Percentiles rank a stretch among this genome's conserved stretches.
Evolutionary conservation across 2,888 invertebrate genomes (phyloP).

Genomic region (Copidosoma aretas): DNA sequence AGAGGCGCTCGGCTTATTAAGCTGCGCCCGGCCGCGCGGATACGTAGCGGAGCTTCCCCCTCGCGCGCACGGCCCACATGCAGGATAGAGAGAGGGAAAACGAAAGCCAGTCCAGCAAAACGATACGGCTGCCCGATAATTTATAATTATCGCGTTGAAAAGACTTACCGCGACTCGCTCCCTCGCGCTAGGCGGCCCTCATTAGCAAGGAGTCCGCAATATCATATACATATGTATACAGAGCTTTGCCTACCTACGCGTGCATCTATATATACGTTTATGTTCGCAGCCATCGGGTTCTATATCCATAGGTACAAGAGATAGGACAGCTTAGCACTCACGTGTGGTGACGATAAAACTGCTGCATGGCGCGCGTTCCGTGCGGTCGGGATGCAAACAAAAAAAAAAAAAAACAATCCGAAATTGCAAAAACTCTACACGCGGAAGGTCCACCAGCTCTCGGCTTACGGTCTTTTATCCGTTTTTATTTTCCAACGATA

Average conservation of each 20-base stretch:
- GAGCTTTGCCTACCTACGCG: slow-evolving; percentile 1
- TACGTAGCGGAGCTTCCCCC: slow-evolving; percentile 29
- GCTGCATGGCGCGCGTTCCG: neutral
- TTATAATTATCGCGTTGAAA: slow-evolving; percentile 41
- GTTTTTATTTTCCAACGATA: neutral
- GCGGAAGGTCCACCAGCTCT: too few relatives aligned
- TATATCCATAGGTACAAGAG: neutral
- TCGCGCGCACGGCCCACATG: slow-evolving; percentile 14
- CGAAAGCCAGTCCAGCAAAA: slow-evolving; percentile 33
- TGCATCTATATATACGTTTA: neutral
- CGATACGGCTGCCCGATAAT: slow-evolving; percentile 44
- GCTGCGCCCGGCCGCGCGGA: slow-evolving; percentile 7
- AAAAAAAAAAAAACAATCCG: too few relatives aligned
- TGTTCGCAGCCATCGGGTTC: neutral
- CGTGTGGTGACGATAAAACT: slow-evolving; percentile 10
- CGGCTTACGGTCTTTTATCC: neutral
- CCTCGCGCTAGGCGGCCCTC: slow-evolving; percentile 23
- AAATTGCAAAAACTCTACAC: too few relatives aligned
- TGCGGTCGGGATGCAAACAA: too few relatives aligned
- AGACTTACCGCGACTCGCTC: slow-evolving; percentile 29
- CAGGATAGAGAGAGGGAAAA: slow-evolving; percentile 15
- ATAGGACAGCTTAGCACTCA: slow-evolving; percentile 9
- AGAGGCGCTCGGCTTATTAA: neutral
- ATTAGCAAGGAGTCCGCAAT: slow-evolving; percentile 17
- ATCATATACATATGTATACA: neutral